phyloP scores from a whole-genome alignment of 2,797 vertebrate genomes.

The Pantherophis vulpinus region DNA sequence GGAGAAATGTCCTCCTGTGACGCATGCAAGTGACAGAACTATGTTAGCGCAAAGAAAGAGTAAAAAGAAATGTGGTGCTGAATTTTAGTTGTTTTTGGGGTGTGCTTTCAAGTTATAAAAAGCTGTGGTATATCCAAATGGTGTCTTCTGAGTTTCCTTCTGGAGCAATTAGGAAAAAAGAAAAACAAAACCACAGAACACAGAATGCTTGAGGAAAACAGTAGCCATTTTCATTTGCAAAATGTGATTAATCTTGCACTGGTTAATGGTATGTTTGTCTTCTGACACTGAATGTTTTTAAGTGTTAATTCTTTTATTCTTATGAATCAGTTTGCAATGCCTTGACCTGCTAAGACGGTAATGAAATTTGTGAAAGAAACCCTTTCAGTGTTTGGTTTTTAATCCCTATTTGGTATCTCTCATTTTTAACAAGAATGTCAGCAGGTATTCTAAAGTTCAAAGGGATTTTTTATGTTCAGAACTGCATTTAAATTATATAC shows the following conservation, averaged over 20 bases:
- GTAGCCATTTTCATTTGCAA: constrained; percentile 46
- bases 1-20: constrained; percentile 49
- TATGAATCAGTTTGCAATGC: constrained; percentile 37
- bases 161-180: constrained; percentile 56
- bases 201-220: constrained; percentile 1
- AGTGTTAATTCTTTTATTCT: constrained; percentile 34
- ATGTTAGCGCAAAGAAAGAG: constrained; percentile 57
- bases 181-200: constrained; percentile 48
- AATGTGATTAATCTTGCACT: constrained; percentile 52
- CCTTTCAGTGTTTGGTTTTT: constrained; percentile 21
- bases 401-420: constrained; percentile 24
- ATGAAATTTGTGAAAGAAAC: constrained; percentile 13
- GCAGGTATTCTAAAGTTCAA: constrained; percentile 71
- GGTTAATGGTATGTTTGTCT: constrained; percentile 41
- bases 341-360: constrained; percentile 36
- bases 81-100: constrained; percentile 66
- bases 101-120: constrained; percentile 63
- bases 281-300: constrained; percentile 39
- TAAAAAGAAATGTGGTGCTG: constrained; percentile 60
- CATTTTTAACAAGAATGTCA: constrained; percentile 54
- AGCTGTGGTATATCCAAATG: constrained; percentile 64
- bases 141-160: constrained; percentile 71
- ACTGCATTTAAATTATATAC: constrained; percentile 49
- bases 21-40: constrained; percentile 73
- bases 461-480: constrained; percentile 44